Evolutionary conservation across 2,113 vertebrate genomes (phyloP).

Genomic region (Marcusenius ussheri): DNA sequence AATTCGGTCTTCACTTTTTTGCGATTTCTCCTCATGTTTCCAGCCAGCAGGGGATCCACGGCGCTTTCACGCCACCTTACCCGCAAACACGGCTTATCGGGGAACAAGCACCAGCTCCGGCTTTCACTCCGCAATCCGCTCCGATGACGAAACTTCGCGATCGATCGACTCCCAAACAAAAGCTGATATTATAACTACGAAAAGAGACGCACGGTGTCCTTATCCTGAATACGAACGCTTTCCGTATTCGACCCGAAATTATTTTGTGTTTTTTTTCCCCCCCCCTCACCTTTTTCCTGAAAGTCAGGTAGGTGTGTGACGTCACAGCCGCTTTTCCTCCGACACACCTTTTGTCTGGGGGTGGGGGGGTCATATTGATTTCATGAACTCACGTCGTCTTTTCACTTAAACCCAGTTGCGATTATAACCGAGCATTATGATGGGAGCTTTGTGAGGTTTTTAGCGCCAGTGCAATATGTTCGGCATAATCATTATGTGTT

Average conservation of each 20-base stretch:
- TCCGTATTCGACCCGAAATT: background rate
- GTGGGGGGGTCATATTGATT: background rate
- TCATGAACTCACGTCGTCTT: background rate
- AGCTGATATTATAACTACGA: background rate
- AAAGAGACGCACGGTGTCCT: background rate
- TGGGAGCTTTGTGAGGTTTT: background rate
- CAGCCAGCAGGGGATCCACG: background rate
- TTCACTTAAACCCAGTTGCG: background rate
- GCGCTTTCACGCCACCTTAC: constrained; percentile 8
- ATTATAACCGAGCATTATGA: background rate
- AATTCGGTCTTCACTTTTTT: background rate
- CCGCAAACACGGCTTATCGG: constrained; percentile 22
- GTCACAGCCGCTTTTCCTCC: constrained; percentile 23
- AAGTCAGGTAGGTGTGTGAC: constrained; percentile 35
- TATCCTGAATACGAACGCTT: background rate
- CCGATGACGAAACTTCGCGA: constrained; percentile 40
- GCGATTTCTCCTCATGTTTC: background rate
- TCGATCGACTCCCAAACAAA: background rate
- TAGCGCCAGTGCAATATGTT: background rate
- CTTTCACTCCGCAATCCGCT: background rate
- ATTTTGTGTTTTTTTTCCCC: background rate
- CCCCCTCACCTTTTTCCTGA: constrained; percentile 16
- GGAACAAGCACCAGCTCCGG: background rate
- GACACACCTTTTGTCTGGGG: constrained; percentile 18
- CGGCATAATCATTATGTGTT: background rate